Percentiles rank a stretch among this genome's conserved stretches.
These are phyloP conservation scores for Amblyopsis hoosieri DNA, from an alignment of 2,797 vertebrate species.

Conservation along the genomic window DNA sequence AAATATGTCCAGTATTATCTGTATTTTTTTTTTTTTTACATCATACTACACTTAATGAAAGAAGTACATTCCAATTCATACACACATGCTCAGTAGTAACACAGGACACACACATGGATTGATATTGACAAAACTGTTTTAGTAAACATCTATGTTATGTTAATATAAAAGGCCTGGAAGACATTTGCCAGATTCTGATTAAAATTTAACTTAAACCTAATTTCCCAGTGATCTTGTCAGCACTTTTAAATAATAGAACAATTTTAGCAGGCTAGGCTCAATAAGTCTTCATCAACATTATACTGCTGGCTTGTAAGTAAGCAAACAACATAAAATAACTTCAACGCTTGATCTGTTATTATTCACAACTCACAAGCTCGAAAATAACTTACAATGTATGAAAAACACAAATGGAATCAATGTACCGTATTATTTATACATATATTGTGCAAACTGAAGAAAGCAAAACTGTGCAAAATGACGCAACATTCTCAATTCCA, in stretches of 20 bases:
- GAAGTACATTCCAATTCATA: slow-evolving; percentile 10
- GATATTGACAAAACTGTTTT: slow-evolving; percentile 3
- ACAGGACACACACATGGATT: slow-evolving; percentile 2
- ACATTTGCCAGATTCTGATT: background rate
- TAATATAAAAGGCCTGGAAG: background rate
- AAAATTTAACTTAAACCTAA: background rate
- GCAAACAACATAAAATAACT: background rate
- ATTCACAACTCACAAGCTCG: background rate
- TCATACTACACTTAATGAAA: slow-evolving; percentile 5
- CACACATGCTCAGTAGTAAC: slow-evolving; percentile 18
- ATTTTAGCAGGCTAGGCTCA: background rate
- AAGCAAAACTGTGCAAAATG: slow-evolving; percentile 55
- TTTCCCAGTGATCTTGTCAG: background rate
- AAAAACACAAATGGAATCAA: slow-evolving; percentile 10
- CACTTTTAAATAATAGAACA: background rate
- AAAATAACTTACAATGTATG: too few species aligned
- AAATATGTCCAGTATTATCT: background rate
- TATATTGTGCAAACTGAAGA: slow-evolving; percentile 40
- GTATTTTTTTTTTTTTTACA: slow-evolving; percentile 7
- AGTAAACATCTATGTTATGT: background rate
- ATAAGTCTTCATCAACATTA: too few species aligned
- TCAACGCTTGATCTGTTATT: too few species aligned
- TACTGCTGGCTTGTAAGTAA: too few species aligned
- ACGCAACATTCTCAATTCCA: slow-evolving; percentile 20
- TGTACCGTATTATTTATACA: slow-evolving; percentile 28